Conservation (phyloP, 2,113 vertebrate species). For the Rhabdornis inornatus region DNA sequence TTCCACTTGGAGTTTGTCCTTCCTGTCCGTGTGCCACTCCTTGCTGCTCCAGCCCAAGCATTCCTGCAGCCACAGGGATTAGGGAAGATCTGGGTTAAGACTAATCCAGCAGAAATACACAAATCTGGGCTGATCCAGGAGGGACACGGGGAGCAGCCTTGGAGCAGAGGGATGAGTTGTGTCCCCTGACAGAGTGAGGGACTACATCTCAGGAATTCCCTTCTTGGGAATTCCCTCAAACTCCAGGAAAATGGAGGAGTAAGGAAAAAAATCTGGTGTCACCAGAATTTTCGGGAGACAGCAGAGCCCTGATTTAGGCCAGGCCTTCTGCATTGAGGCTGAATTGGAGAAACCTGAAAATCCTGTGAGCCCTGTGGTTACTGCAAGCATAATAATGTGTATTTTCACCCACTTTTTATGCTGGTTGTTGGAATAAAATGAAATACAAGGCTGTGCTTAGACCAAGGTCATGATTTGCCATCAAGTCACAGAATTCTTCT, state of each 20-base stretch:
- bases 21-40: neutral
- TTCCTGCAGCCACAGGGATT: neutral
- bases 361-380: neutral
- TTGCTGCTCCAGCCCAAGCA: neutral
- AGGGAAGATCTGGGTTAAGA: slow-evolving; percentile 38
- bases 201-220: neutral
- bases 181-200: neutral
- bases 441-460: neutral
- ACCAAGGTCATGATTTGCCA: rapidly evolving
- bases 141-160: neutral
- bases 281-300: rapidly evolving
- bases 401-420: neutral
- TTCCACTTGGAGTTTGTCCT: neutral
- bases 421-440: neutral
- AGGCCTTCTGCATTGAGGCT: neutral
- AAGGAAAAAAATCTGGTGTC: rapidly evolving
- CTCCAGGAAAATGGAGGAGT: neutral
- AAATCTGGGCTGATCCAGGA: neutral
- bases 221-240: neutral
- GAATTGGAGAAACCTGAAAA: neutral
- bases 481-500: neutral
- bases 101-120: slow-evolving; percentile 44
- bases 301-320: neutral
- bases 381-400: neutral
- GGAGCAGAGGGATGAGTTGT: neutral